A percentile compares a stretch with the other conserved stretches of the same genome.
These are phyloP conservation scores for Erynnis tages DNA, from an alignment of 2,888 invertebrate species.

Conservation along the genomic window DNA sequence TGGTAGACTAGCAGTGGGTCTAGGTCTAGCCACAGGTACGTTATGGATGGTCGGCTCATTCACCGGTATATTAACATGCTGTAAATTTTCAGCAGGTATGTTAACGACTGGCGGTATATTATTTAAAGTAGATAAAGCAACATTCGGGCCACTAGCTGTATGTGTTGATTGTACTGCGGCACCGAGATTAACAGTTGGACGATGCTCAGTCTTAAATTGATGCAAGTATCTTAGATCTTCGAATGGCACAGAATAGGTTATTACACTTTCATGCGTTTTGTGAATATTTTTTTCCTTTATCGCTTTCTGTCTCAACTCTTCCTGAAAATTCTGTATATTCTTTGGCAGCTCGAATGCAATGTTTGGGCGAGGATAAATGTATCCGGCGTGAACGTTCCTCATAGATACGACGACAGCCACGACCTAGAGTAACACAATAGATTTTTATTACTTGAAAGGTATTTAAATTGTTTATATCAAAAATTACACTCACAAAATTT, in stretches of 20 bases:
- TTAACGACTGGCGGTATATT: not conserved
- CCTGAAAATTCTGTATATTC: not conserved
- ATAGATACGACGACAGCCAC: constrained; percentile 14
- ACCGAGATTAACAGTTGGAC: not conserved
- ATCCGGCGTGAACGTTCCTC: constrained; percentile 27
- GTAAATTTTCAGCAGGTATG: not conserved
- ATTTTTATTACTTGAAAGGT: not conserved
- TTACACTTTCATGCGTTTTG: constrained; percentile 35
- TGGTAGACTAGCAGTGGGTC: not conserved
- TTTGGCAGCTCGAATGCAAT: constrained; percentile 30
- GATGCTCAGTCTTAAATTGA: constrained; percentile 34
- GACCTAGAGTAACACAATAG: constrained; percentile 30
- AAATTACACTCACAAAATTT: not conserved
- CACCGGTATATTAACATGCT: not conserved
- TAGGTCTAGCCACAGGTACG: not conserved
- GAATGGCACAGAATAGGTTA: constrained; percentile 41
- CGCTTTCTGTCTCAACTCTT: constrained; percentile 1
- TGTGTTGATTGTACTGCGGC: not conserved
- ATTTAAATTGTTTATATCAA: not conserved
- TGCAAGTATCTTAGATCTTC: constrained; percentile 42
- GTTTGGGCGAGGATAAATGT: constrained; percentile 31
- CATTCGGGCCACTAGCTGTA: not conserved
- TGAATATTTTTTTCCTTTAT: constrained; percentile 6
- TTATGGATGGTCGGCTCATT: not conserved
- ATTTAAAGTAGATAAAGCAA: not conserved